Percentiles rank a stretch among this genome's conserved stretches.
phyloP scores from a whole-genome alignment of 2,113 vertebrate genomes.

The Pedionomus torquatus region DNA sequence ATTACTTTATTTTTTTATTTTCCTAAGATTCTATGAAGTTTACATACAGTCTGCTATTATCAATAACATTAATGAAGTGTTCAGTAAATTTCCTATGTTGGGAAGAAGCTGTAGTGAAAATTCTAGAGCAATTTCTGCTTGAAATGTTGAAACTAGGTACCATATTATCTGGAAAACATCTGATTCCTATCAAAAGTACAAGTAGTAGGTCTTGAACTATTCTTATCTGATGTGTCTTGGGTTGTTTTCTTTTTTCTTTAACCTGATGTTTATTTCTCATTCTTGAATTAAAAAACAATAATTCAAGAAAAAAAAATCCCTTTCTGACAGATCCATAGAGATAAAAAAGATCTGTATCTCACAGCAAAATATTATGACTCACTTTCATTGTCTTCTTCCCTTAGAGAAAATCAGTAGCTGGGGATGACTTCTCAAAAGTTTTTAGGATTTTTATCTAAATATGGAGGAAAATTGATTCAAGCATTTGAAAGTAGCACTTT shows the following conservation, averaged over 20 bases:
- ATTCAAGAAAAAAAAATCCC: neutral
- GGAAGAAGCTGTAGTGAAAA: neutral
- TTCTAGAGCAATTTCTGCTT: neutral
- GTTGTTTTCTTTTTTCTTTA: rapidly evolving
- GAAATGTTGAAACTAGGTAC: neutral
- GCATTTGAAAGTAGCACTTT: neutral
- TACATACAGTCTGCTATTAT: neutral
- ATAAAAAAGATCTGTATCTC: neutral
- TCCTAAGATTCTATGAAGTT: too few relatives aligned
- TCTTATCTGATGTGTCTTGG: neutral
- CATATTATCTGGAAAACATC: neutral
- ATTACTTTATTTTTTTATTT: too few relatives aligned
- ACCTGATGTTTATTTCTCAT: neutral
- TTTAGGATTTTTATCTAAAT: neutral
- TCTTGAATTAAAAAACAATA: neutral
- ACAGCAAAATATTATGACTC: neutral
- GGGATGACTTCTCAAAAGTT: neutral
- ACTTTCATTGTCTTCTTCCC: neutral
- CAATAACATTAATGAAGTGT: neutral
- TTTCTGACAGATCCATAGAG: neutral
- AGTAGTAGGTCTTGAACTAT: neutral
- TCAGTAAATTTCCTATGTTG: neutral
- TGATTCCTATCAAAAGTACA: neutral
- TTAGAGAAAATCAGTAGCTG: neutral
- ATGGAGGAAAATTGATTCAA: neutral